Base-by-base conservation (phyloP, 37 sponge, comb jelly and placozoan genomes). In the Axinella damicornis region DNA sequence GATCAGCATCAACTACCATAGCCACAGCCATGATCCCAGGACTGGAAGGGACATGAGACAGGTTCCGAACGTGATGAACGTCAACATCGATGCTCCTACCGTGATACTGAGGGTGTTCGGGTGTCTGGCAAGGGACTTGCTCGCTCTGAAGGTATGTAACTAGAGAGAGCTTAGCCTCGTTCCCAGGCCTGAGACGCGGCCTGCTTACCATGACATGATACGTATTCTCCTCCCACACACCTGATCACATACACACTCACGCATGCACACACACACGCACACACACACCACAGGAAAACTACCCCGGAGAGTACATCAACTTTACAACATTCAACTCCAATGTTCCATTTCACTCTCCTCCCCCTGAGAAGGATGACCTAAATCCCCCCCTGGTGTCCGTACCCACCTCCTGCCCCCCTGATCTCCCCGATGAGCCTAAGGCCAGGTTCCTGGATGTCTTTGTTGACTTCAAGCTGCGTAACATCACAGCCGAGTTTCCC, bases 401-500 rank as follows among this genome's bases (percentile, higher is more conserved):
- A 0, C 67, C 77, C 0, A 54, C 66, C 53, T 36, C 83, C 22
- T 19, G 37, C 2, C 80, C 62, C 13, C 68, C 76, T 38, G 64
- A 74, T 0, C 57, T 18, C 24, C 57, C 85, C 22, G 81, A 84
- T 24, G 71, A 57, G n/a, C 64, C 86, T 13, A 37, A 33, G 16
- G 81, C 82, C 34, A 39, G 86, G 16, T 87, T 88, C 74, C 57
- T 89, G 20, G 71, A 89, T 28, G 71, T 93, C 11, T 12, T 58
- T 57, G 78, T 89, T 21, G 67, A 76, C n/a, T 82, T 93, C 76
- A 77, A 76, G 53, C 56, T 93, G 2, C 36, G 46, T 20, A 89
- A 89, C 54, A 67, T 82, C n/a, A 93, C 86, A 33, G 89, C 86
- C 31, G 94, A 93, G 66, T 89, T 93, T 31, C 94, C 94, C 9